A percentile compares a stretch with the other conserved stretches of the same genome.
phyloP scores from a whole-genome alignment of 2,113 vertebrate species.

The Rhadina sibilatrix region DNA sequence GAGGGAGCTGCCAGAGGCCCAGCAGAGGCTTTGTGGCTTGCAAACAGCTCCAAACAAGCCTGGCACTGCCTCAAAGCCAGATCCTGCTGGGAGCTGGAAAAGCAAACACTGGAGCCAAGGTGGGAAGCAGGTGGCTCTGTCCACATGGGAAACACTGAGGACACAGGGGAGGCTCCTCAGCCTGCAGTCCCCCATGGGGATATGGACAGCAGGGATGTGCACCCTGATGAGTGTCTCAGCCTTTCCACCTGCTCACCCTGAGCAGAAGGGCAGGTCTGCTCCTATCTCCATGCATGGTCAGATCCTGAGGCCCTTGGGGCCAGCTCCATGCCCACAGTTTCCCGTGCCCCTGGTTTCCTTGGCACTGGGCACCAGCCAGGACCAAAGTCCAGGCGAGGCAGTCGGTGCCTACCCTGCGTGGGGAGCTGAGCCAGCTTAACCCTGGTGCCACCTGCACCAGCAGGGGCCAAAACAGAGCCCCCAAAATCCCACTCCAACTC shows the following conservation, averaged over 20 bases:
- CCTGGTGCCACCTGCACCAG: neutral
- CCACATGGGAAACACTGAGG: neutral
- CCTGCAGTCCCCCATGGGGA: fast-evolving
- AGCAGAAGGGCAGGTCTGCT: neutral
- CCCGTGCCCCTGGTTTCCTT: neutral
- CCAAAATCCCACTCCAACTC: fast-evolving
- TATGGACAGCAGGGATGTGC: neutral
- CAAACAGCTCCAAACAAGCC: neutral
- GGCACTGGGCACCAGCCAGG: neutral
- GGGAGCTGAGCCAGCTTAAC: neutral
- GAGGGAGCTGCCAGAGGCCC: neutral
- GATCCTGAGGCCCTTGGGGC: neutral
- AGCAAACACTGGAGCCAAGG: neutral
- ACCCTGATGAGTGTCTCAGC: fast-evolving
- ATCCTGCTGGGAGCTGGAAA: neutral
- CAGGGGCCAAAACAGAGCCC: neutral
- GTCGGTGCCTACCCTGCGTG: fast-evolving
- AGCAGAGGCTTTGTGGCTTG: neutral
- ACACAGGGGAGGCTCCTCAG: neutral
- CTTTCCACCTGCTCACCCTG: fast-evolving
- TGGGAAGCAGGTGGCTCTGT: neutral
- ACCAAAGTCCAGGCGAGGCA: slow-evolving; percentile 24
- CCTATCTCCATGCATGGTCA: fast-evolving
- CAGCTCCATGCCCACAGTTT: neutral
- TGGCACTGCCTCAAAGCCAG: neutral